Conservation (phyloP, 2,888 invertebrate genomes). For the Agrypnus murinus region DNA sequence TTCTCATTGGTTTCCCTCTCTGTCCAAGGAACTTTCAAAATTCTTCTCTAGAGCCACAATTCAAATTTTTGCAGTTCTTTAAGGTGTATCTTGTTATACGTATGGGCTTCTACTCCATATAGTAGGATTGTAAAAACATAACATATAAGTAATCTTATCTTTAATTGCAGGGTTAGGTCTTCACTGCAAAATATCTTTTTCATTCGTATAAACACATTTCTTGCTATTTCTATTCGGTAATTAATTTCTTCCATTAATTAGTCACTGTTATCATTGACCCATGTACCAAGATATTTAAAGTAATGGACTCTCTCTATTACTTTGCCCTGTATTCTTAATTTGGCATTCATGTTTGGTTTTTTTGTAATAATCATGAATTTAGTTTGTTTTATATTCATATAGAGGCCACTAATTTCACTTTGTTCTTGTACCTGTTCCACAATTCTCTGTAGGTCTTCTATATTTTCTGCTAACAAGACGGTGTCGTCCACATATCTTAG, state of each 20-base stretch:
- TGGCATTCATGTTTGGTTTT: slow-evolving; percentile 6
- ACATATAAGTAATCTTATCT: not conserved
- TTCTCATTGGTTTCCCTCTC: too few relatives aligned
- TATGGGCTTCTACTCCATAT: not conserved
- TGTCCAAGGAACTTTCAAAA: too few relatives aligned
- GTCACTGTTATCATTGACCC: not conserved
- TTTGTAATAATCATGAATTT: slow-evolving; percentile 9
- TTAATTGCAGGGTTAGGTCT: not conserved
- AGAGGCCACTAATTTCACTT: not conserved
- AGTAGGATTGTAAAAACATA: not conserved
- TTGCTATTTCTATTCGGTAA: slow-evolving; percentile 6
- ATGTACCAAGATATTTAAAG: slow-evolving; percentile 17
- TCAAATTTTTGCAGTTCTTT: not conserved
- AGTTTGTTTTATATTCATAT: slow-evolving; percentile 23
- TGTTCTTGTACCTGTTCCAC: not conserved
- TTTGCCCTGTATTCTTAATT: slow-evolving; percentile 9
- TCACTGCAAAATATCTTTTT: slow-evolving; percentile 16
- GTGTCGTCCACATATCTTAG: too few relatives aligned
- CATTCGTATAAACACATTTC: slow-evolving; percentile 14
- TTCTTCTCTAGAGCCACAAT: too few relatives aligned
- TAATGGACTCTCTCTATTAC: not conserved
- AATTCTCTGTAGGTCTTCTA: slow-evolving; percentile 13
- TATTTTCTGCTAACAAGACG: too few relatives aligned
- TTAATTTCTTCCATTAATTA: slow-evolving; percentile 11
- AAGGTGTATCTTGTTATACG: not conserved